Percentiles rank a stretch among this genome's conserved stretches.
phyloP scores from a whole-genome alignment of 2,888 invertebrate genomes.

The Agrochola macilenta region DNA sequence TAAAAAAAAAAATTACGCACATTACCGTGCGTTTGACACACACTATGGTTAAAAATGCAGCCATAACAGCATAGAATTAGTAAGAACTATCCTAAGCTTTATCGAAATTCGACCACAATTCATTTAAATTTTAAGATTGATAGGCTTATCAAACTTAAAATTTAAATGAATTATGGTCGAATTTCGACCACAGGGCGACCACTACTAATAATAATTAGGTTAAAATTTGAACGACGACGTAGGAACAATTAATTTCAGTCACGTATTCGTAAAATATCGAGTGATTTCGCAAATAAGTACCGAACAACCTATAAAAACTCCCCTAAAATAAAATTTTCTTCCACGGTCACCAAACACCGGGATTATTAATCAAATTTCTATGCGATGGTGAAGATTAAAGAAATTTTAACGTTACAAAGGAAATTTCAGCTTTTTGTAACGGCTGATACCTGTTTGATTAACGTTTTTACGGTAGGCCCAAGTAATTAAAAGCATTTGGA shows the following conservation, averaged over 20 bases:
- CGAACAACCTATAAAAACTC: conserved; percentile 42
- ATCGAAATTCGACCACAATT: too few species aligned
- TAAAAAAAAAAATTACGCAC: too few species aligned
- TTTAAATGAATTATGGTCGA: too few species aligned
- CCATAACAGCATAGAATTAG: too few species aligned
- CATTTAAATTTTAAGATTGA: too few species aligned
- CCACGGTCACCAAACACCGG: conserved; percentile 63
- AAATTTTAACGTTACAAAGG: conserved; percentile 55
- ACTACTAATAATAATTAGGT: too few species aligned
- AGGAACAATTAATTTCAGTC: not conserved
- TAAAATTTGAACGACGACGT: not conserved
- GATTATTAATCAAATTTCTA: conserved; percentile 70
- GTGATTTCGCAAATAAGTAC: conserved; percentile 29
- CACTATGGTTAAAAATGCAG: too few species aligned
- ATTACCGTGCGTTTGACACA: too few species aligned
- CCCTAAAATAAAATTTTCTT: conserved; percentile 54
- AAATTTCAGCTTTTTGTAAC: conserved; percentile 61
- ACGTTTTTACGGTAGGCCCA: conserved; percentile 45
- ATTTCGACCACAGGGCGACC: too few species aligned
- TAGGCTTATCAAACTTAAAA: too few species aligned
- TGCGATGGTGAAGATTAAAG: conserved; percentile 60
- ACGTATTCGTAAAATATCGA: conserved; percentile 21
- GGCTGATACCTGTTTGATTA: conserved; percentile 61
- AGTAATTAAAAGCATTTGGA: conserved; percentile 62
- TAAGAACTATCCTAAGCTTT: too few species aligned